Evolutionary conservation across 1,140 invertebrate species (phyloP), one percentile per base, ranked within the genome.

Genomic region (Diprion similis): DNA sequence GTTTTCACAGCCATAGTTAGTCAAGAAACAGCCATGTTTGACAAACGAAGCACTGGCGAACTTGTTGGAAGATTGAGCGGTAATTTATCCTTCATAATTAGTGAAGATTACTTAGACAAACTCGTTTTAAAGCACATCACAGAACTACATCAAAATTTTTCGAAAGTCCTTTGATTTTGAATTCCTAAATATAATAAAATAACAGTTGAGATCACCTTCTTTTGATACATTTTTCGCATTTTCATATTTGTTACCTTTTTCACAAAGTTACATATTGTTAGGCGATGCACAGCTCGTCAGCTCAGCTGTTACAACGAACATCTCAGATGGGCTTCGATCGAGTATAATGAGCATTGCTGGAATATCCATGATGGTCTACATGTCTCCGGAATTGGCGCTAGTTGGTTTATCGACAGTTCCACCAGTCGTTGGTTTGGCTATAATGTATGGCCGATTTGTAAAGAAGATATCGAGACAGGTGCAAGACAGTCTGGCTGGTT

Each of bases 1-100:
- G 90, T 98, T 0, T 99, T 97, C 87, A 86, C 89, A 7, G 92
- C 96, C 2, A 95, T 99, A 79, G 87, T 99, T 68, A 91, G 89
- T 69, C 97, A 99, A 88, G 98, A 99, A 86, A 91, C 95, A 48
- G 94, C 93, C 8, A 99, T 98, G 92, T 99, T 99, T 88, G 96
- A 99, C 80, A 94, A 91, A 78, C 94, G 93, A 46, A 96, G 95
- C 79, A 98, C 97, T 15, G 98, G 98, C n/a, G 98, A 99, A 86
- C 89, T 99, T 46, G 92, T 99, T 0, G 98, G 98, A 84, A 90
- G 98, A 77, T 78, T 88, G 19, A 85, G 83, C 24, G 86, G 87
- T 87, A 82, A 78, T 66, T 68, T 37, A 6, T 3, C 24, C 6
- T 37, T 37, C 24, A 37, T 15, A 64, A 15, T 15, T 64, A 64